These are phyloP conservation scores for Drosophila monieri DNA, from an alignment of 2,888 invertebrate species.

Conservation along the genomic window DNA sequence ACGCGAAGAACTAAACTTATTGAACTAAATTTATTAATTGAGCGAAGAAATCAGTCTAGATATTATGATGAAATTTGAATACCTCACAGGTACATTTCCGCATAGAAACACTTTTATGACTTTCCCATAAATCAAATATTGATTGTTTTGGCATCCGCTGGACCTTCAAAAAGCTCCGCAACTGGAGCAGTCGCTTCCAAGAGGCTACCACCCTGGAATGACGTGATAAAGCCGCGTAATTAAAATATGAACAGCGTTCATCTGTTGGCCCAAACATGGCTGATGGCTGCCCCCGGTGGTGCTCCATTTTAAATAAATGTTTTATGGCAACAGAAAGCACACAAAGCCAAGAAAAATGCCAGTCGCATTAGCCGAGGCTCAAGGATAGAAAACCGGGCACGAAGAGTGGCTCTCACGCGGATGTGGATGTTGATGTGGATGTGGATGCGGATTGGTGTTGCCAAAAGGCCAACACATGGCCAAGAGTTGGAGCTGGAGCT, in stretches of 20 bases:
- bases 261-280: constrained; percentile 54
- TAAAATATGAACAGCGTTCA: constrained; percentile 75
- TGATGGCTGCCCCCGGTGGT: constrained; percentile 48
- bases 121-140: constrained; percentile 30
- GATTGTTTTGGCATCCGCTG: constrained; percentile 43
- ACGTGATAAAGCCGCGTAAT: constrained; percentile 76
- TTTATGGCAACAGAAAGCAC: constrained; percentile 66
- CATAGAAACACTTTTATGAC: background rate
- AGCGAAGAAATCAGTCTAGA: constrained; percentile 1
- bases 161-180: constrained; percentile 35
- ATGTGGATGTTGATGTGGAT: constrained; percentile 40
- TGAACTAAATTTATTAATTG: constrained; percentile 1
- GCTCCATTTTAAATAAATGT: constrained; percentile 77
- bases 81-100: constrained; percentile 13
- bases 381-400: constrained; percentile 63
- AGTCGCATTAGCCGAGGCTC: constrained; percentile 48
- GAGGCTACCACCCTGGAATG: constrained; percentile 57
- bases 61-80: constrained; percentile 6
- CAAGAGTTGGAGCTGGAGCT: constrained; percentile 18
- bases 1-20: too few species aligned
- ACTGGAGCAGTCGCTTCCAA: constrained; percentile 25
- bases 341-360: constrained; percentile 57
- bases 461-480: constrained; percentile 69
- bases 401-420: constrained; percentile 48
- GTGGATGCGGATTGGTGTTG: constrained; percentile 40